Evolutionary conservation across 2,113 vertebrate genomes (phyloP), one percentile per base, ranked within the genome.

Genomic region (Hypomesus transpacificus): DNA sequence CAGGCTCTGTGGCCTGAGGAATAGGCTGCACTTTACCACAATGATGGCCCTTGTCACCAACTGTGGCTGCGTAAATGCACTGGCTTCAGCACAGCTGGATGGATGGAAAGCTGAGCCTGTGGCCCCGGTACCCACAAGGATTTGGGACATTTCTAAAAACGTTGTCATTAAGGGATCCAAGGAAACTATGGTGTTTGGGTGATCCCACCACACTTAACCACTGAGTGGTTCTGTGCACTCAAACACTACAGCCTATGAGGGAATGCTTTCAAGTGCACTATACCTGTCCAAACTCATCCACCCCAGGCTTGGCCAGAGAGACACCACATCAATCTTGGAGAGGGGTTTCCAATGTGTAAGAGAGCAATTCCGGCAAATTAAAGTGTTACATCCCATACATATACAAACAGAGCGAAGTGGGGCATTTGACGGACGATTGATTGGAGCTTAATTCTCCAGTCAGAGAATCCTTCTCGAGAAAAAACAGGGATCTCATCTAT

Each of bases 81-180:
- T 26, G 2, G 13, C 14, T 18, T 62, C 24, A 62, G 60, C 16
- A 31, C 31, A 34, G 17, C 61, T 34, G 61, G 24, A 31, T 16
- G 14, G 22, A 46, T 9, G 22, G 74, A 56, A 64, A 69, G 16
- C 6, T 22, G 59, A 75, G 73, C n/a, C 14, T 31, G n/a, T 53
- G 14, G 28, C 17, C n/a, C 62, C 60, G 65, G 46, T 34, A 26
- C 18, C 14, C 61, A 11, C 26, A 31, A 8, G 28, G 61, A 18
- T 56, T 56, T 56, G 34, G 26, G 18, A 26, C 2, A 1, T 63
- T 31, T 63, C 24, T 63, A 24, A n/a, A 53, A 46, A 13, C 21
- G 66, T 46, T 17, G 56, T 71, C 34, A 21, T 73, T 69, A 70
- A 56, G 26, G 20, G 66, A 22, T 65, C 61, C 18, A 39, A 58